Evolutionary conservation across 2,113 vertebrate genomes (phyloP), one percentile per base, ranked within the genome.

Genomic region (Melanerpes aurifrons): DNA sequence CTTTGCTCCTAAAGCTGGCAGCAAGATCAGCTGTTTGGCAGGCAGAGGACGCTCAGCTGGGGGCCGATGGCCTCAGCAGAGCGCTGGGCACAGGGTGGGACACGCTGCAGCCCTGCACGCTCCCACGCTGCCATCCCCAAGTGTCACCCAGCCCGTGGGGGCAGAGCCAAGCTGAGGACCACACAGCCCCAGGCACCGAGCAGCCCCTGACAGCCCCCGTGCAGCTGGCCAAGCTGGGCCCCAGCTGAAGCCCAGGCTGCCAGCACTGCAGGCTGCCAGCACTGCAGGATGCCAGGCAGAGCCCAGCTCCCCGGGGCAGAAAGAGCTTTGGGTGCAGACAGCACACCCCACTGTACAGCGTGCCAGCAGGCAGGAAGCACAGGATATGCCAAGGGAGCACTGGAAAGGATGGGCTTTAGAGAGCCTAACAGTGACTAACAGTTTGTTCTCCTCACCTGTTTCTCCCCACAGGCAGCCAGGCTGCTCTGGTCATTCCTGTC

Each of bases 281-380:
- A 9, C 9, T 35, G 3, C 2, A 1, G 11, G 40, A 10, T 70
- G 62, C n/a, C 21, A 1, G 1, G 6, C 3, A 22, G 14, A 45
- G 43, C 43, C 43, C 43, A 45, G 43, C 43, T 45, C 45, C 53
- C 45, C 32, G 22, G 59, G 50, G 35, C 10, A 29, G 61, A 31
- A 48, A 62, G 76, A 35, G 7, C 4, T 62, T 71, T 67, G 0
- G 0, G 28, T 48, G 35, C 5, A 43, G 32, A 43, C 40, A 22
- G 0, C 12, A 10, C 6, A 5, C 13, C 6, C 22, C 40, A 6
- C 9, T 32, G 12, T 29, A 62, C 59, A 56, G 48, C 3, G 3
- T 7, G 0, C 1, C 43, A 45, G 43, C 43, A 45, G 43, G 43
- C 43, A 15, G 43, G 43, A 45, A 15, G 15, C 43, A 45, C 14